Evolutionary conservation across 2,888 invertebrate species (phyloP).

Genomic region (Melieria omissa): DNA sequence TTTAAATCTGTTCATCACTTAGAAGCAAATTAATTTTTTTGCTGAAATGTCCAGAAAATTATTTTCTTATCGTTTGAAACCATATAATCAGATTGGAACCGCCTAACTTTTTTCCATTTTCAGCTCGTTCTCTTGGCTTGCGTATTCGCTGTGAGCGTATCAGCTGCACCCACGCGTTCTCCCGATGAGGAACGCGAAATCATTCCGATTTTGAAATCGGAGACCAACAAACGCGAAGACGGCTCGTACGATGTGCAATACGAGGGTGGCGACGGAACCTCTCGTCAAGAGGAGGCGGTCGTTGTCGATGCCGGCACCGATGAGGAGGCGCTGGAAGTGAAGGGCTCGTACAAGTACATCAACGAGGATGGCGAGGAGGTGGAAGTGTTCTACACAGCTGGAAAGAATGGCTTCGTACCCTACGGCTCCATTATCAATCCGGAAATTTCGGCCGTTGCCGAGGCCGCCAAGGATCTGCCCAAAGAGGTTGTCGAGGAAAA

Average conservation of each 20-base stretch:
- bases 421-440: conserved; percentile 56
- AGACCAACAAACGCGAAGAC: conserved; percentile 50
- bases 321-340: conserved; percentile 54
- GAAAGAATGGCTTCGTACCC: conserved; percentile 64
- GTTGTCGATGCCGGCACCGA: conserved; percentile 54
- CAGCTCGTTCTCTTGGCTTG: conserved; percentile 44
- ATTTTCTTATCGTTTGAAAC: background rate
- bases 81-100: background rate
- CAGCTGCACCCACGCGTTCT: conserved; percentile 40
- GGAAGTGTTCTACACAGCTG: conserved; percentile 64
- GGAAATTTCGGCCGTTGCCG: conserved; percentile 60
- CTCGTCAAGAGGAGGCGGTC: conserved; percentile 54
- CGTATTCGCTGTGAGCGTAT: conserved; percentile 47
- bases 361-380: conserved; percentile 59
- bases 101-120: conserved; percentile 7
- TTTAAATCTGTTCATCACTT: no score
- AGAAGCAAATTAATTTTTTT: no score
- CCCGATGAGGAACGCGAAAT: conserved; percentile 39
- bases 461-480: conserved; percentile 59
- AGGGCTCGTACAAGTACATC: conserved; percentile 61
- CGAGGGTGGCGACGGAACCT: conserved; percentile 56
- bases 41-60: no score
- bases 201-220: conserved; percentile 56
- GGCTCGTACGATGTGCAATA: conserved; percentile 57
- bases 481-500: conserved; percentile 40